These are phyloP conservation scores for Melanogrammus aeglefinus DNA, from an alignment of 2,797 vertebrate species.

Conservation along the genomic window DNA sequence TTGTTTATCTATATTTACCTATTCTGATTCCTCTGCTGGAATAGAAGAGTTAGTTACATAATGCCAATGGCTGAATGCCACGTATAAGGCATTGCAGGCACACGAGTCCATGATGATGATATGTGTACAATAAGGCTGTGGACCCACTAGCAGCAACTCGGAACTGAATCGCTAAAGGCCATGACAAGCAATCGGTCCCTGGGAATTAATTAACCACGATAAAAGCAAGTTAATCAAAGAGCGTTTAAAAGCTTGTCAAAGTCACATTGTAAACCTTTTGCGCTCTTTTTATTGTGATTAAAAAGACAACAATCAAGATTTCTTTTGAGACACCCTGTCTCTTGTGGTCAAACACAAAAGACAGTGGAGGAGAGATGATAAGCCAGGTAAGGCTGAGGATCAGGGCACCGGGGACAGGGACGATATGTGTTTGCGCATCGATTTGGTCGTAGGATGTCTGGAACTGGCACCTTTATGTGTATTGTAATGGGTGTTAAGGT, in stretches of 20 bases:
- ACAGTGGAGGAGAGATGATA: not conserved
- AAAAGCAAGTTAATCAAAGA: not conserved
- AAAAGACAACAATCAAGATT: not conserved
- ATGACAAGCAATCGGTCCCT: not conserved
- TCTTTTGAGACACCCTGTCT: not conserved
- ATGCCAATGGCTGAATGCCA: slow-evolving; percentile 18
- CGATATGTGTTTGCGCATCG: not conserved
- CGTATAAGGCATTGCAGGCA: not conserved
- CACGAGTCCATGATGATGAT: too few species aligned
- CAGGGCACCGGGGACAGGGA: not conserved
- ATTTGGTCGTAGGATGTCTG: not conserved
- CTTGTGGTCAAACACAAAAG: not conserved
- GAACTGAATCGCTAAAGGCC: not conserved
- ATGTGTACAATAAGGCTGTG: not conserved
- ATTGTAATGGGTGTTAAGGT: not conserved
- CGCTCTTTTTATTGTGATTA: not conserved
- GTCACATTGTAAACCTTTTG: not conserved
- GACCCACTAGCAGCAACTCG: not conserved
- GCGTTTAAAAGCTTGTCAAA: not conserved
- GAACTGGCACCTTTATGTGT: too few species aligned
- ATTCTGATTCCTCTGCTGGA: not conserved
- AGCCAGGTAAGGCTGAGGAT: not conserved
- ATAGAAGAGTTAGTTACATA: not conserved
- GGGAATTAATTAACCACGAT: not conserved
- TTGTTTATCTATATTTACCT: not conserved